These are phyloP conservation scores for Euschistus heros DNA, from an alignment of 1,140 invertebrate genomes.

Conservation along the genomic window DNA sequence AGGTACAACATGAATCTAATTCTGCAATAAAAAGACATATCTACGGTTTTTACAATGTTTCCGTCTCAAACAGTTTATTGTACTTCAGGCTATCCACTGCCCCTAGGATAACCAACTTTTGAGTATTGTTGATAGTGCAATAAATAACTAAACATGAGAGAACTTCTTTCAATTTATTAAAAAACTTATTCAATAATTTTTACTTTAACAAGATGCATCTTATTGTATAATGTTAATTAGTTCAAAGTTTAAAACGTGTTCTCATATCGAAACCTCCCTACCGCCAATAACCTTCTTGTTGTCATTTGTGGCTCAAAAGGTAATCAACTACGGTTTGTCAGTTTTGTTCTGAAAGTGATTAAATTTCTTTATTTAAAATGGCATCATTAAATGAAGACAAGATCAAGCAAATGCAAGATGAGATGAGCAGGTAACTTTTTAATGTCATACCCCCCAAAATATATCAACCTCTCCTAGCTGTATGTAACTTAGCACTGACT, in stretches of 20 bases:
- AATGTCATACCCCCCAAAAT: too few relatives aligned
- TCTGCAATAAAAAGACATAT: conserved; percentile 10
- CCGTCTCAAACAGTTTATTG: conserved; percentile 14
- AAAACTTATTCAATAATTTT: too few relatives aligned
- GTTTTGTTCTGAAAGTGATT: neutral
- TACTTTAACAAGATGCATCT: too few relatives aligned
- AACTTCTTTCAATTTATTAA: too few relatives aligned
- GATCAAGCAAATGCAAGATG: conserved; percentile 23
- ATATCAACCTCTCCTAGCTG: too few relatives aligned
- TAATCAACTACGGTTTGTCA: too few relatives aligned
- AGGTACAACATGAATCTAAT: neutral
- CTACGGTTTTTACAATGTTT: conserved; percentile 6
- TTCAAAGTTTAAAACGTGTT: neutral
- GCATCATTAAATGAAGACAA: conserved; percentile 19
- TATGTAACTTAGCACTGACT: too few relatives aligned
- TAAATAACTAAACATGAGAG: too few relatives aligned
- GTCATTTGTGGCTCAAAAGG: neutral
- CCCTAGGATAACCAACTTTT: neutral
- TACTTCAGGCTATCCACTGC: neutral
- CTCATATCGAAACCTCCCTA: neutral
- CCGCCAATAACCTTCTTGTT: conserved; percentile 2
- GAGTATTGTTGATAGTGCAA: neutral
- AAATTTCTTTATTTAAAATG: conserved; percentile 2
- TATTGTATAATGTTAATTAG: neutral
- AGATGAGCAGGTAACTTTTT: conserved; percentile 22